Percentiles rank a stretch among this genome's conserved stretches.
Evolutionary conservation across 2,888 invertebrate species (phyloP).

Genomic region (Germaria angustata): DNA sequence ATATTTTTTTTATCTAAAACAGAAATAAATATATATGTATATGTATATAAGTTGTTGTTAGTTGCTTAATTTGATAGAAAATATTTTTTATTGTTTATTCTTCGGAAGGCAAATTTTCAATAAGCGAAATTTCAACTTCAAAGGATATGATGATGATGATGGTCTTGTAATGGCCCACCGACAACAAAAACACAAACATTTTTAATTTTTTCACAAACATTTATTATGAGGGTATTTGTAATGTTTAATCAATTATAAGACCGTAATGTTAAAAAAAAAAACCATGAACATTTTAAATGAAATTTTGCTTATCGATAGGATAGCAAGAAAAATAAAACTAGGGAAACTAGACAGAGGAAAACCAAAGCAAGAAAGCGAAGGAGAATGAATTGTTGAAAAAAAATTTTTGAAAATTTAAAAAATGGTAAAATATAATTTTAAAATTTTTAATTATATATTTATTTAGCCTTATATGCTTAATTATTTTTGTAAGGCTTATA

Average conservation of each 20-base stretch:
- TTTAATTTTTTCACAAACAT: slow-evolving; percentile 6
- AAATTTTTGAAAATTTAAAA: too few species aligned
- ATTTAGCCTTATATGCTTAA: too few species aligned
- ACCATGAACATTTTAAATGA: slow-evolving; percentile 29
- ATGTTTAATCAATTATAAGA: slow-evolving; percentile 61
- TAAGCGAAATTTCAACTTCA: slow-evolving; percentile 40
- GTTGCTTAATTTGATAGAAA: slow-evolving; percentile 62
- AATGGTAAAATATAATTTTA: too few species aligned
- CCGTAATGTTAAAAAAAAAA: neutral
- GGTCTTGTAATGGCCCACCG: slow-evolving; percentile 4
- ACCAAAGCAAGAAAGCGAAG: too few species aligned
- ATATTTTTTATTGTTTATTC: neutral
- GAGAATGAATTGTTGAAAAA: too few species aligned
- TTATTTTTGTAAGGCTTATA: too few species aligned
- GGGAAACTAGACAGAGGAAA: neutral
- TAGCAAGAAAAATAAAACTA: neutral
- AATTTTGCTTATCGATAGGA: slow-evolving; percentile 8
- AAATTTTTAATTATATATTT: too few species aligned
- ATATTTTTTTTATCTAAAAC: too few species aligned
- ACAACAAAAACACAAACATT: neutral
- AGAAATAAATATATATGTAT: too few species aligned
- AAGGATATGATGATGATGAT: slow-evolving; percentile 18
- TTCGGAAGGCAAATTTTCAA: slow-evolving; percentile 19
- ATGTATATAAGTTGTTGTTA: neutral
- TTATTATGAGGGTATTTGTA: slow-evolving; percentile 53